These are phyloP conservation scores for Alcis repandata DNA, from an alignment of 2,888 invertebrate species.

Conservation along the genomic window DNA sequence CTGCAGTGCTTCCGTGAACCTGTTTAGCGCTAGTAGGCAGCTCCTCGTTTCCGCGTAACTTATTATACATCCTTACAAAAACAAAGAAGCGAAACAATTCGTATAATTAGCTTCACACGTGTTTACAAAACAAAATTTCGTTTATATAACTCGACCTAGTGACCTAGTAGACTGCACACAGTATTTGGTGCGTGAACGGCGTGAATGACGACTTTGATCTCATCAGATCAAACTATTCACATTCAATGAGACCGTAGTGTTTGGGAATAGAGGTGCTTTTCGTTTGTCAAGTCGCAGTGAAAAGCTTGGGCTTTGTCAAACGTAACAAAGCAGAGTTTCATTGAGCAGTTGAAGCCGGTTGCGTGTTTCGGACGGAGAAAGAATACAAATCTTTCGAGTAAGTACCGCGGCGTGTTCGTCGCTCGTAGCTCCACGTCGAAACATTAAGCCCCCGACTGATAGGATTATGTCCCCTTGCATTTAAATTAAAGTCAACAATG, in stretches of 20 bases:
- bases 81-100: conserved; percentile 37
- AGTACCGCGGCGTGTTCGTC: conserved; percentile 31
- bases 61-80: conserved; percentile 26
- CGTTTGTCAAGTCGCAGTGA: conserved; percentile 37
- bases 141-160: conserved; percentile 75
- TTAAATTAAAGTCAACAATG: conserved; percentile 34
- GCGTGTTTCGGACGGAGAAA: conserved; percentile 48
- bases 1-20: conserved; percentile 26
- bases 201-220: conserved; percentile 62
- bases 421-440: conserved; percentile 27
- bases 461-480: conserved; percentile 34
- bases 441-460: conserved; percentile 31
- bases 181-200: conserved; percentile 79
- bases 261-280: conserved; percentile 44
- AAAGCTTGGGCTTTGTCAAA: conserved; percentile 54
- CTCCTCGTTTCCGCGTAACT: conserved; percentile 18
- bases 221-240: conserved; percentile 50
- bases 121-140: conserved; percentile 58
- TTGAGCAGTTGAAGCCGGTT: conserved; percentile 63
- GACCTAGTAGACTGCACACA: conserved; percentile 73
- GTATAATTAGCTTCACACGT: conserved; percentile 51
- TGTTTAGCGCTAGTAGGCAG: conserved; percentile 14
- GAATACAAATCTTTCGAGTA: conserved; percentile 58
- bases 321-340: conserved; percentile 61
- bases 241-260: conserved; percentile 22